Evolutionary conservation across 2,888 invertebrate genomes (phyloP), one percentile per base, ranked within the genome.

Genomic region (Xylophagus ater): DNA sequence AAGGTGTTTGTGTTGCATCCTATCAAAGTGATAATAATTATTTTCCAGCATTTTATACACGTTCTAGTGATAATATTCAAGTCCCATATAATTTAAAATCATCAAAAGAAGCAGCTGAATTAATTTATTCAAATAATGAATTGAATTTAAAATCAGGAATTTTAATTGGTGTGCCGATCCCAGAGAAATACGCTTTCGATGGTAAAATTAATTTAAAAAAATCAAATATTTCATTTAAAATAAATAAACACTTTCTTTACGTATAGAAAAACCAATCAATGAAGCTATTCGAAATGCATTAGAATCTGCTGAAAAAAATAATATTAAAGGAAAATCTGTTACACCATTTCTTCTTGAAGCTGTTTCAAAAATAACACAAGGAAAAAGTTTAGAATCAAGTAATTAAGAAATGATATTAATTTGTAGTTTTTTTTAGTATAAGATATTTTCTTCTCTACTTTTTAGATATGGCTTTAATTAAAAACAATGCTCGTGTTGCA

Each of bases 41-140:
- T 10, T 98, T 98, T 64, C 98, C 98, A 1, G 90, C 93, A 26
- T 98, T 98, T 67, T 98, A 93, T 65, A 82, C 85, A 1, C 65
- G 73, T 4, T 68, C 72, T 41, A 93, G 93, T 49, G 83, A 81
- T 1, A 71, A 66, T 47, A 29, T 40, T 8, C 66, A 66, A 40
- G 78, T 85, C 0, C 87, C 89, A 0, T 79, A 84, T 54, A 74
- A 73, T 51, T 74, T 86, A 1, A 46, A 64, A 0, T 66, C 68
- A 38, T 66, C 81, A 0, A 38, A 50, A 4, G 75, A 83, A 37
- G 90, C 88, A 1, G 93, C 94, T 1, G 53, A 61, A n/a, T 58
- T 90, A 33, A 67, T 93, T 21, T 65, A 65, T 29, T 60, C 71
- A 8, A n/a, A n/a, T n/a, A n/a, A n/a, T n/a, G n/a, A n/a, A n/a